Base-by-base conservation (phyloP, 2,113 vertebrate species). In the Panurus biarmicus region DNA sequence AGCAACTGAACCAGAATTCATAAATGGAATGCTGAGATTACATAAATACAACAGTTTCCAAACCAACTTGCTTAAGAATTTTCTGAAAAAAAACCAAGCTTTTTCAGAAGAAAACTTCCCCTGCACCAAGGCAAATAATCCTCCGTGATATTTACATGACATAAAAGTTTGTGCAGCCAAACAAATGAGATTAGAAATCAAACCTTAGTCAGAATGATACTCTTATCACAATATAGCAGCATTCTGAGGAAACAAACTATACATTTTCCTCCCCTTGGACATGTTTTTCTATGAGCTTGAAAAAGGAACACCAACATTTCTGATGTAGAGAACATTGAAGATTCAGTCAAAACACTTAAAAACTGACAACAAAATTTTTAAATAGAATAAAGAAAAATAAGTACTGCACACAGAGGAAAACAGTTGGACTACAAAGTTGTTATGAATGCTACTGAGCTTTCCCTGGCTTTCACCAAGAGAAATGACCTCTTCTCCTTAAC, bases 1-100 rank as follows among this genome's bases (percentile, higher is more conserved):
- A 89, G 66, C 69, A 93, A 42, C n/a, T 48, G 40, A 93, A 87
- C 31, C 50, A 73, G 87, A 93, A 95, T 82, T 78, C 81, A 87
- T 65, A 82, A 87, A 71, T 2, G 1, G 10, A 56, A 82, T 75
- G n/a, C 61, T 69, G 70, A 91, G 54, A 83, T 85, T 62, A 66
- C 50, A 85, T 35, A 87, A 90, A 76, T 33, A 85, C 40, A 93
- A 48, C 29, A 33, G 25, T 50, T 82, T 79, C 66, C 73, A 85
- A 85, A 78, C 21, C 33, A 69, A 75, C 23, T 62, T n/a, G 11
- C 61, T 75, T 57, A 82, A 87, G 48, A 8, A 84, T 11, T 40
- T 94, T 86, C 66, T 74, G 42, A 45, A 82, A 53, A 38, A 38
- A 96, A 85, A 50, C 10, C 35, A 44, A 65, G n/a, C 14, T 62